Base-by-base conservation (phyloP, 1,140 invertebrate species). In the Megalonaias nervosa region DNA sequence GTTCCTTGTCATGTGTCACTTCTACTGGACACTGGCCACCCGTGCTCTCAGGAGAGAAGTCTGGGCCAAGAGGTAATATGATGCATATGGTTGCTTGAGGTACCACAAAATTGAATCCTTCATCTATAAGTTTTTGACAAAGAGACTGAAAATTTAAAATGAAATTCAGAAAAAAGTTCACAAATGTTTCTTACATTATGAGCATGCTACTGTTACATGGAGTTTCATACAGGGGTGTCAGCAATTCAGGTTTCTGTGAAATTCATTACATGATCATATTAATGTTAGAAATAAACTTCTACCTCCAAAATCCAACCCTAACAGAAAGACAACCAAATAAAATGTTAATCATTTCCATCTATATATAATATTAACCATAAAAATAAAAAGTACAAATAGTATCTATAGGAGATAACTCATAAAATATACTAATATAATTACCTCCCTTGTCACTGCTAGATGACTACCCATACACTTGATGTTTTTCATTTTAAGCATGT, bases 1-100 rank as follows among this genome's bases (percentile, higher is more conserved):
- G 81, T 92, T 93, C 67, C 88, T 92, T 66, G 84, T 92, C 12
- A 90, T 93, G 73, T 92, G 91, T 81, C 92, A 93, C 86, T 90
- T 92, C 72, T 91, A 93, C 79, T 93, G 92, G 92, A 91, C 92
- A 31, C 79, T 91, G 72, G 91, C 92, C 23, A 92, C 92, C 5
- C 82, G 91, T 79, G 91, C 91, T 66, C 83, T 92, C 26, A 88
- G 91, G 70, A 89, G 91, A 78, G 92, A 93, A 80, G 90, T 89
- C 67, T 87, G 92, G 57, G 85, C 87, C 65, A 88, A 85, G 75
- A 89, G 91, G 83, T 92, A 89, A 80, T 87, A 85, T 11, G 31
- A 13, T 72, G 13, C 15, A 23, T 1, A 4, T 66, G 31, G 12
- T 23, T 26, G 31, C 23, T 66, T 21, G 23, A 16, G 31, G 21